Evolutionary conservation across 1,140 invertebrate species (phyloP).

Genomic region (Hermatobates lingyangjiaoensis): DNA sequence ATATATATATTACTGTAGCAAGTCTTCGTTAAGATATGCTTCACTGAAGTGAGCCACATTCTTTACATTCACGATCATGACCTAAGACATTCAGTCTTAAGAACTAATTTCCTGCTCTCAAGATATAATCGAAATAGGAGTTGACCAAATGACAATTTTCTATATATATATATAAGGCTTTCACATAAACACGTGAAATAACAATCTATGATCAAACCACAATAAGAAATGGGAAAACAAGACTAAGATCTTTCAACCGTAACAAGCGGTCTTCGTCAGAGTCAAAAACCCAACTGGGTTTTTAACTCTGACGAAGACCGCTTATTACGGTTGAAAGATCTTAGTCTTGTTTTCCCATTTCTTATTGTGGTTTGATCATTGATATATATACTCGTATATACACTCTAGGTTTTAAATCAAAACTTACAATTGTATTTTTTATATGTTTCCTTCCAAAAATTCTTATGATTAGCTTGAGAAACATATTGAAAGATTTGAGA

Average conservation of each 20-base stretch:
- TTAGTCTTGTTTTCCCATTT: not conserved
- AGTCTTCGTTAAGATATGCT: too few species aligned
- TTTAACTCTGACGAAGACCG: not conserved
- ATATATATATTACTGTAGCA: too few species aligned
- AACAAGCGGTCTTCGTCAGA: not conserved
- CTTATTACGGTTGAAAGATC: not conserved
- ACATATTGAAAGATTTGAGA: conserved; percentile 60
- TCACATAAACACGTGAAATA: too few species aligned
- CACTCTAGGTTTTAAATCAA: not conserved
- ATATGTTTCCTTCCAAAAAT: conserved; percentile 64
- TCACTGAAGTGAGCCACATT: too few species aligned
- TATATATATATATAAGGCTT: too few species aligned
- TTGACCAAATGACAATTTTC: too few species aligned
- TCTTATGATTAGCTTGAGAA: conserved; percentile 57
- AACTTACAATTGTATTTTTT: conserved; percentile 48
- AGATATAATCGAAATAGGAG: too few species aligned
- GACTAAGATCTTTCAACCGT: not conserved
- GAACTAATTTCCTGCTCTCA: too few species aligned
- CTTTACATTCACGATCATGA: too few species aligned
- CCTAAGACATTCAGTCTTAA: too few species aligned
- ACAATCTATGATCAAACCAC: too few species aligned
- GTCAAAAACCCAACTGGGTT: not conserved
- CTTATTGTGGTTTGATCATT: not conserved
- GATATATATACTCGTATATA: not conserved
- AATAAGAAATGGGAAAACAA: too few species aligned